Evolutionary conservation across 2,113 vertebrate genomes (phyloP).

Genomic region (Mormoops blainvillei): DNA sequence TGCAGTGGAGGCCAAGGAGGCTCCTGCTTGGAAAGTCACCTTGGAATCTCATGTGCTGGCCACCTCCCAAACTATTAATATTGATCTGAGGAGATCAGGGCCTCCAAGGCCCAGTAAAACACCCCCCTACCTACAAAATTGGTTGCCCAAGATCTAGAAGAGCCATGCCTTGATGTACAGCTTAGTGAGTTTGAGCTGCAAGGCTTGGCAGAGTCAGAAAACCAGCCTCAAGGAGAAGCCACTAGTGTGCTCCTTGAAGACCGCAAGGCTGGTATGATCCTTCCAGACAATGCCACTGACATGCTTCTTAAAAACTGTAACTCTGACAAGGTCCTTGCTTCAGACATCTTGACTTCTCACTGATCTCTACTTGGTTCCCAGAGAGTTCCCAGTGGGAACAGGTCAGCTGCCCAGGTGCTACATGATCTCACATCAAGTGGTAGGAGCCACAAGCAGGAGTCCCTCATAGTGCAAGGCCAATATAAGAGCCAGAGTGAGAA

Average conservation of each 20-base stretch:
- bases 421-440: fast-evolving
- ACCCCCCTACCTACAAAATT: fast-evolving
- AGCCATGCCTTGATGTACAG: fast-evolving
- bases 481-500: background rate
- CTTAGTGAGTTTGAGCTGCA: background rate
- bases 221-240: background rate
- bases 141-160: background rate
- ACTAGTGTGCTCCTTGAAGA: background rate
- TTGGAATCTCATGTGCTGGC: background rate
- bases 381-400: fast-evolving
- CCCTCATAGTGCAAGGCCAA: fast-evolving
- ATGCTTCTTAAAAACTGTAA: too few species aligned
- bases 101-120: fast-evolving
- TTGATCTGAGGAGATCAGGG: background rate
- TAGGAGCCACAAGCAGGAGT: too few species aligned
- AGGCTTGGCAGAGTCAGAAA: background rate
- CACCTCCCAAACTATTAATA: fast-evolving
- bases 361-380: fast-evolving
- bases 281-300: background rate
- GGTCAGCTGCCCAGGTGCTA: fast-evolving
- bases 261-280: fast-evolving
- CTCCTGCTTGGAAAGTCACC: background rate
- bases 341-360: background rate
- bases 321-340: fast-evolving
- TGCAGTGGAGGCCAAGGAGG: fast-evolving